Conservation (phyloP, 2,888 invertebrate species). For the Machimus rusticus region DNA sequence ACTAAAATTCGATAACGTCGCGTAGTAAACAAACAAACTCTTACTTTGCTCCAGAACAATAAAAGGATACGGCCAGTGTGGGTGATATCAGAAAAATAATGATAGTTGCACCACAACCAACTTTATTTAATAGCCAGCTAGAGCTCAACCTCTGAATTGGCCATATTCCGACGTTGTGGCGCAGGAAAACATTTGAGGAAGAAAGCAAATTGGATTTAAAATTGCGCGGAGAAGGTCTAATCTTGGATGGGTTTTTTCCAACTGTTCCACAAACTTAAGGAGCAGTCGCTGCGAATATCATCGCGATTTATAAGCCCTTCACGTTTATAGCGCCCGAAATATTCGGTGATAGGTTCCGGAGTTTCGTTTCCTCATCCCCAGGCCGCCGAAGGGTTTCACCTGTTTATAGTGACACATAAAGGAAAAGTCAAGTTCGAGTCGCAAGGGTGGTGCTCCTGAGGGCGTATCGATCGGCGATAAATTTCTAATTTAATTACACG, state of each 20-base stretch:
- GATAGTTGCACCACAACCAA: not conserved
- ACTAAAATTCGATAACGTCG: too few species aligned
- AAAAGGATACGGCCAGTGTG: not conserved
- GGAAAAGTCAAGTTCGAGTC: not conserved
- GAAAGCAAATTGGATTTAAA: not conserved
- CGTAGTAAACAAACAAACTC: not conserved
- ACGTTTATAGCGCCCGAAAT: not conserved
- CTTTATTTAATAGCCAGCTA: not conserved
- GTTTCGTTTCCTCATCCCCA: not conserved
- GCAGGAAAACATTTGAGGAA: not conserved
- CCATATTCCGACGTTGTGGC: not conserved
- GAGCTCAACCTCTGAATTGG: not conserved
- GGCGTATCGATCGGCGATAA: conserved; percentile 41
- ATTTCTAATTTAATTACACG: conserved; percentile 47
- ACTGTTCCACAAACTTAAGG: not conserved
- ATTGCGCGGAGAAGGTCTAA: not conserved
- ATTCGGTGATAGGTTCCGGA: not conserved
- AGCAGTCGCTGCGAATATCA: not conserved
- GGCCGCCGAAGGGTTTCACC: not conserved
- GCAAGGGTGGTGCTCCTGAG: not conserved
- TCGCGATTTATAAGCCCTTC: not conserved
- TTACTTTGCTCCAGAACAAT: not conserved
- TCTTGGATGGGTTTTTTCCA: not conserved
- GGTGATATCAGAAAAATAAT: not conserved
- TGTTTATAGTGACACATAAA: not conserved